Evolutionary conservation across 2,888 invertebrate genomes (phyloP).

Genomic region (Tenodera sinensis): DNA sequence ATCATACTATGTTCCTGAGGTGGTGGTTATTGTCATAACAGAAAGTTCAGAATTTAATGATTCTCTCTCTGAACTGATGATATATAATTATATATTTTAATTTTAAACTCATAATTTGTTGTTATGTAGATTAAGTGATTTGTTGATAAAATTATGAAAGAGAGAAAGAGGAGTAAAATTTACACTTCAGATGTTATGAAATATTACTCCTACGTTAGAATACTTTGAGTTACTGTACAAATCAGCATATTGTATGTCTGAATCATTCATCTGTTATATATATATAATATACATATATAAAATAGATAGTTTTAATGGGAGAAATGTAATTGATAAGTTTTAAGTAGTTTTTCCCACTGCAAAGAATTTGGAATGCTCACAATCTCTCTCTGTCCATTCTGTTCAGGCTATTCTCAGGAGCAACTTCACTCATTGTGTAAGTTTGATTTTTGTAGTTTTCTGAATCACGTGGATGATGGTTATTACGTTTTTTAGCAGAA

Average conservation of each 20-base stretch:
- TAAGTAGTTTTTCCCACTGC: neutral
- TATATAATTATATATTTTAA: neutral
- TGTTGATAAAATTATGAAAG: neutral
- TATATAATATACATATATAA: neutral
- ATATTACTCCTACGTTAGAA: neutral
- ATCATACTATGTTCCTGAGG: neutral
- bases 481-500: neutral
- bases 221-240: neutral
- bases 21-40: neutral
- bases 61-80: neutral
- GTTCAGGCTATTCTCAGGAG: conserved; percentile 60
- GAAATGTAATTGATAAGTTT: neutral
- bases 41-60: neutral
- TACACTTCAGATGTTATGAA: neutral
- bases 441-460: conserved; percentile 38
- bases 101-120: neutral
- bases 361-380: conserved; percentile 1
- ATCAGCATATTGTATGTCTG: neutral
- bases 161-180: neutral
- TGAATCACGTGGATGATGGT: neutral
- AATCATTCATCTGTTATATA: neutral
- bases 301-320: neutral
- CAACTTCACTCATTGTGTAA: conserved; percentile 61
- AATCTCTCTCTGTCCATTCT: conserved; percentile 7
- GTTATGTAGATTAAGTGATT: neutral